Base-by-base conservation (phyloP, 2,113 vertebrate genomes). In the Nothoprocta perdicaria region DNA sequence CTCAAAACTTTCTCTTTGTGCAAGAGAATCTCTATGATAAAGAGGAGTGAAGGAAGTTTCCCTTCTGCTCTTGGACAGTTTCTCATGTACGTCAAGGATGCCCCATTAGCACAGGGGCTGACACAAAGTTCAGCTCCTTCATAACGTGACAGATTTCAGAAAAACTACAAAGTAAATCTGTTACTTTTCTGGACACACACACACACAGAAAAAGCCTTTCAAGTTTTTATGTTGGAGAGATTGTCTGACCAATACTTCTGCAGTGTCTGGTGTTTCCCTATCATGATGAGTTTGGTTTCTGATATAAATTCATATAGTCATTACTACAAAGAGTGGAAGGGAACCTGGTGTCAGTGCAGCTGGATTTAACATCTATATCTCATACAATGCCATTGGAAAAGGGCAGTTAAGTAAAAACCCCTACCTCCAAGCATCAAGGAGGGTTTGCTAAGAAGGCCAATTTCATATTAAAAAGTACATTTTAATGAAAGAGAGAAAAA, bases 401-500 rank as follows among this genome's bases (percentile, higher is more conserved):
- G 88, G 43, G 26, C 61, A 80, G 31, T 45, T 72, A 53, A 73
- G 75, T 90, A 35, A 78, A 79, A 48, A 48, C 21, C 11, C 41
- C n/a, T 73, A 66, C 14, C 50, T 33, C n/a, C 53, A 86, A 53
- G 75, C 48, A 9, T 35, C 53, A 53, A 53, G 45, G 69, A 78
- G 12, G 71, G 41, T 79, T 18, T 88, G 35, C 38, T 86, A 13
- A 72, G 40, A 31, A 63, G 21, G 48, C 27, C 81, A 92, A 9
- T 10, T 89, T 68, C 38, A 69, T 18, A n/a, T 79, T 79, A 0
- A 46, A 81, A 94, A 86, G 12, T 53, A 40, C 0, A 0, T 81
- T 86, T 84, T 57, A 58, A 41, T 82, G 43, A 84, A 92, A 52
- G 15, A 67, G 71, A 88, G 29, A 53, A 94, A 96, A 82, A 76